Evolutionary conservation across 2,888 invertebrate species (phyloP).

Genomic region (Rhopalosiphum nymphaeae): DNA sequence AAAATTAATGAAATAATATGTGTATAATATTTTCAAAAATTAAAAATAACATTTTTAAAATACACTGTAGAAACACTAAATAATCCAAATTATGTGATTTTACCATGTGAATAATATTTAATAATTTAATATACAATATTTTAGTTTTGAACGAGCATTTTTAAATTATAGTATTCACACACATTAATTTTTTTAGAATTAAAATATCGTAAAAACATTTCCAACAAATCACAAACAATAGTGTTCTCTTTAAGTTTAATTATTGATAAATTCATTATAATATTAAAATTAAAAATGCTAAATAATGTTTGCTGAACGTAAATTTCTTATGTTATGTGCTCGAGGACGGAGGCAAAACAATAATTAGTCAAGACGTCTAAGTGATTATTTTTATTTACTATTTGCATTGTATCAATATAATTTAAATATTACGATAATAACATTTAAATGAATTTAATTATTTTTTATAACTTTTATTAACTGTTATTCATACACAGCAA

Average conservation of each 20-base stretch:
- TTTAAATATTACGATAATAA: neutral
- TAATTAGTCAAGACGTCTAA: no score
- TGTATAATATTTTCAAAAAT: neutral
- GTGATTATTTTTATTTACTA: neutral
- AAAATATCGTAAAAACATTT: neutral
- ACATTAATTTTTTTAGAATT: neutral
- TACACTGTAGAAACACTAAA: neutral
- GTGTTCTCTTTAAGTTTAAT: neutral
- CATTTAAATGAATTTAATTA: constrained; percentile 1
- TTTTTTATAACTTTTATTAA: neutral
- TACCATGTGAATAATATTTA: neutral
- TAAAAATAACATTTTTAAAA: neutral
- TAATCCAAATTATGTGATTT: neutral
- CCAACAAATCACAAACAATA: neutral
- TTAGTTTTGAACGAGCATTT: neutral
- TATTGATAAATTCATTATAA: neutral
- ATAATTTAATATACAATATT: neutral
- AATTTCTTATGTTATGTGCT: neutral
- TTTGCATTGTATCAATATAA: neutral
- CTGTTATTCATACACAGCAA: no score
- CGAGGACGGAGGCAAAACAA: neutral
- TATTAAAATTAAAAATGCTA: neutral
- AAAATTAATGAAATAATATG: neutral
- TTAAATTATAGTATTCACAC: neutral
- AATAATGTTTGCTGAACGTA: neutral